Base-by-base conservation (phyloP, 2,797 vertebrate genomes). In the Fistularia commersonii region DNA sequence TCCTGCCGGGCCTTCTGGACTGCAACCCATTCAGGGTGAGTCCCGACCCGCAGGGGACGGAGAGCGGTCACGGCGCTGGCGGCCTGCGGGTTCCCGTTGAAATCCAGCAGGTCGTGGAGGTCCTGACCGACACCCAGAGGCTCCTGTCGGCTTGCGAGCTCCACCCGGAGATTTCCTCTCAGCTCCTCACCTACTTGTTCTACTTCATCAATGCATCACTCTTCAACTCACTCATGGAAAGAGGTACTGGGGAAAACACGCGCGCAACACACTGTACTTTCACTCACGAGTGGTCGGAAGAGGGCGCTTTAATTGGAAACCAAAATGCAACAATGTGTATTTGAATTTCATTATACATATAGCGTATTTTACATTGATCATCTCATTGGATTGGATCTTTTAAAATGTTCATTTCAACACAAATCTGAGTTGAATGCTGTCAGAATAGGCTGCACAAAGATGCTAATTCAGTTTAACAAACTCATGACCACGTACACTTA, bases 131-230 rank as follows among this genome's bases (percentile, higher is more conserved):
- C 47, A 85, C 83, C 11, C 65, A 86, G 76, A 72, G 46, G 3
- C 77, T 91, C 0, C 73, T 91, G 34, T 70, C 48, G 1, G 77
- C 74, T 53, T 86, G 80, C 46, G 85, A 85, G 54, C 74, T 92
- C 48, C 91, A 92, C 50, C 75, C 75, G 0, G 90, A 90, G 38
- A 84, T 93, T 45, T 84, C 76, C 14, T 79, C 85, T 0, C 91
- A 93, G 74, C 86, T 93, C 45, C 68, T 91, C 6, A 85, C 85
- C 45, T 93, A 91, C 72, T 80, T 93, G 54, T 89, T 92, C 84
- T 93, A 91, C 78, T 93, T 93, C 74, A 82, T 90, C 82, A 91
- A 90, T 1, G 88, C 91, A 4, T 91, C 90, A 0, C 90, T 92
- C 53, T 89, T 92, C 85, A 93, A 93, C 72, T 77, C 82, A 0